Evolutionary conservation across 2,113 vertebrate species (phyloP).

Genomic region (Ictidomys tridecemlineatus): DNA sequence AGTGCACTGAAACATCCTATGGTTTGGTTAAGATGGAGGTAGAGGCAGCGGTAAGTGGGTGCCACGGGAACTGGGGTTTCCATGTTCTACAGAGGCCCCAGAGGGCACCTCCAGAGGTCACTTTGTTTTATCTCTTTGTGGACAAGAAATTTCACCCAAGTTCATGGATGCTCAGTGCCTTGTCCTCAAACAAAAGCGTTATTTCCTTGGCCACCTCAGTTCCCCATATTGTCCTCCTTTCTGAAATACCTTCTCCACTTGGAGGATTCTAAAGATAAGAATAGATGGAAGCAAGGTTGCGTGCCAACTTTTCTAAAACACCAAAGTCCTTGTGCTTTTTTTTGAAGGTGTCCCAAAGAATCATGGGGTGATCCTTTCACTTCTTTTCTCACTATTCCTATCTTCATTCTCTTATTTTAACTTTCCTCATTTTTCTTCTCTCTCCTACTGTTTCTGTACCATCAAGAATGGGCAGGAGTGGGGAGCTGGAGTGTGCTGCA

Average conservation of each 20-base stretch:
- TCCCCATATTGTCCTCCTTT: not conserved
- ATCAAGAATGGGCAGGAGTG: not conserved
- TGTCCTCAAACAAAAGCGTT: not conserved
- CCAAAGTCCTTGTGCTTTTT: not conserved
- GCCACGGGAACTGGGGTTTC: not conserved
- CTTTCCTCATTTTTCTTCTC: not conserved
- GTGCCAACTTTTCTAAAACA: not conserved
- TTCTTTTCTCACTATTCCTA: not conserved
- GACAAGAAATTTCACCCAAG: not conserved
- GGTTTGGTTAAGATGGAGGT: rapidly evolving
- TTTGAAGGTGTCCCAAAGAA: not conserved
- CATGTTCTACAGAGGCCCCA: rapidly evolving
- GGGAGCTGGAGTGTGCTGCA: too few relatives aligned
- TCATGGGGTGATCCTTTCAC: not conserved
- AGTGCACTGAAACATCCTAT: rapidly evolving
- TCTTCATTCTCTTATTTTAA: not conserved
- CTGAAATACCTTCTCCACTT: not conserved
- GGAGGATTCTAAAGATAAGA: not conserved
- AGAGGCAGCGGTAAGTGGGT: not conserved
- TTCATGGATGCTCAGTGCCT: too few relatives aligned
- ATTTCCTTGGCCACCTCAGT: too few relatives aligned
- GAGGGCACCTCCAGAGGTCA: not conserved
- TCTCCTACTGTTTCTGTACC: not conserved
- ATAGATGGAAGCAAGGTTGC: too few relatives aligned
- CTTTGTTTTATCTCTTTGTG: not conserved